Evolutionary conservation across 2,888 invertebrate genomes (phyloP).

Genomic region (Ceriagrion tenellum): DNA sequence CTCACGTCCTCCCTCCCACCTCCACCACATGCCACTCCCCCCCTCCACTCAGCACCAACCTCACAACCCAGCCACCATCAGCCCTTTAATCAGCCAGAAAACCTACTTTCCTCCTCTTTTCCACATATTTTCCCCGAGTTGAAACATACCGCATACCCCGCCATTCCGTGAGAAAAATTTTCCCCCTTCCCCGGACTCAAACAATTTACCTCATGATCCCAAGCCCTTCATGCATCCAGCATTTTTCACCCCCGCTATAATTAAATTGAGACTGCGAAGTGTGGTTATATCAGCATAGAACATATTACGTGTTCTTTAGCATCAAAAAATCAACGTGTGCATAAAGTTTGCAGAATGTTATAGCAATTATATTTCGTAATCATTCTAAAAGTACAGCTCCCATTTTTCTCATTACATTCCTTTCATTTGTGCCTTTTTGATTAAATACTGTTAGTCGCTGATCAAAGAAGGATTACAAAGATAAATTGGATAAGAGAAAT

Average conservation of each 20-base stretch:
- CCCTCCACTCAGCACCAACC: not conserved
- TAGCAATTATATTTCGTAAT: no score
- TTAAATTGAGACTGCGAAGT: no score
- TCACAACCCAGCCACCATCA: not conserved
- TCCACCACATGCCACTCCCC: not conserved
- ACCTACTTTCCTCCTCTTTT: conserved; percentile 1
- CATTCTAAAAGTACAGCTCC: no score
- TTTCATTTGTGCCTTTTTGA: no score
- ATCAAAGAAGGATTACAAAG: no score
- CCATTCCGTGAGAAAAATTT: not conserved
- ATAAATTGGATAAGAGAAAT: no score
- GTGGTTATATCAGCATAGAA: no score
- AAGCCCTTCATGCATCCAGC: not conserved
- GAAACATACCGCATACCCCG: not conserved
- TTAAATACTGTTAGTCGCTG: no score
- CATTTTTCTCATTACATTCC: no score
- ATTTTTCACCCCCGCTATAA: not conserved
- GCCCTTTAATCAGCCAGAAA: conserved; percentile 23
- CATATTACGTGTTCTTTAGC: no score
- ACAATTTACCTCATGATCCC: not conserved
- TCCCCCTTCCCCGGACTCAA: not conserved
- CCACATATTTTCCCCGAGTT: conserved; percentile 14
- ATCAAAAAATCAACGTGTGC: no score
- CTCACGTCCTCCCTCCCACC: not conserved
- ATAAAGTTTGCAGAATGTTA: no score